Base-by-base conservation (phyloP, 1,140 invertebrate species). In the Drosophila pseudoobscura region DNA sequence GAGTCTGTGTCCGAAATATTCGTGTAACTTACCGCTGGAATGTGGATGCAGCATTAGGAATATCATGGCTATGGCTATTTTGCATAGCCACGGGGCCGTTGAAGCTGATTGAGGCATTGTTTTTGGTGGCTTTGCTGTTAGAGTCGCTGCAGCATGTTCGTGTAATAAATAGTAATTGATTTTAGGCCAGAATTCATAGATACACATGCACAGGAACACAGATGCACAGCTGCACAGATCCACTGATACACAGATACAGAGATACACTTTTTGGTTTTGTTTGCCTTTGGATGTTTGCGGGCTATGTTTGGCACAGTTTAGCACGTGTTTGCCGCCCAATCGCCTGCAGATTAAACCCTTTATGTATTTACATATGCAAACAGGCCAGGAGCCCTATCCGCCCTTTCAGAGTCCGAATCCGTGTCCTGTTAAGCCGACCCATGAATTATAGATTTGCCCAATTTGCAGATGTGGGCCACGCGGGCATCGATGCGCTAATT, bases 41-140 rank as follows among this genome's bases (percentile, higher is more conserved):
- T 47, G 60, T 60, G 65, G 78, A 51, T 68, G 82, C 43, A 78
- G 64, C 62, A 78, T 64, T 58, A 83, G 53, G 49, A 74, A 62
- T 56, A 80, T 75, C 68, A 57, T 80, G 75, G 61, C 61, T 46
- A 68, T 64, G 60, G 59, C 58, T 78, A 87, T 87, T 78, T 87
- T 82, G 61, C 69, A 78, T 53, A 55, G 60, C 62, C 61, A 68
- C 11, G 62, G 50, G 29, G 53, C 56, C 60, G 76, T 61, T 51
- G 52, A 17, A 31, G 45, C 24, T 62, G 60, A 73, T 74, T 80
- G 63, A 17, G 63, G 64, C 80, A 85, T 85, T 70, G 68, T 84
- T 65, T 58, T 65, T 47, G 43, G 61, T 39, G 44, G 56, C 55
- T 43, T 65, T 75, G 35, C 53, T 47, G 56, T 53, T 53, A 24